A percentile compares a stretch with the other conserved stretches of the same genome.
phyloP scores from a whole-genome alignment of 2,888 invertebrate species.

The Laothoe populi region DNA sequence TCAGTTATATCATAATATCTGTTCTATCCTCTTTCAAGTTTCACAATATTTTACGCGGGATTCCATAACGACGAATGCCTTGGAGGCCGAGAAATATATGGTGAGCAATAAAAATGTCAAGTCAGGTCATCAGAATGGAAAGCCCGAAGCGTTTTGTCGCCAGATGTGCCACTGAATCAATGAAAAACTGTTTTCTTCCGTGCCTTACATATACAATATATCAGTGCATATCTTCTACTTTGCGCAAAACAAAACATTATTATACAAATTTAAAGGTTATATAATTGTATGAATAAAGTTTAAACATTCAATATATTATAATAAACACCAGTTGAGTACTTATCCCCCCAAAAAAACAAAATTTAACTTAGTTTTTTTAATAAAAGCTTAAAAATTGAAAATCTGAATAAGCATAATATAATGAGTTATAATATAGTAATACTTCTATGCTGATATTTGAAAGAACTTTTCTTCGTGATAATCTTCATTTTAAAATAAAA shows the following conservation, averaged over 20 bases:
- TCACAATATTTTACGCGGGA: slow-evolving; percentile 76
- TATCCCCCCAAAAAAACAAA: too few species aligned
- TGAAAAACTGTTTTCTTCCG: slow-evolving; percentile 83
- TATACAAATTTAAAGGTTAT: background rate
- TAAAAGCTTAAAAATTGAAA: too few species aligned
- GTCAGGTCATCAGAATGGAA: slow-evolving; percentile 84
- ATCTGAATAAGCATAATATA: too few species aligned
- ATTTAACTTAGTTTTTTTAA: too few species aligned
- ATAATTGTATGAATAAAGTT: too few species aligned
- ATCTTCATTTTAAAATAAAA: too few species aligned
- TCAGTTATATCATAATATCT: slow-evolving; percentile 74
- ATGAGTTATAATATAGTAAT: too few species aligned
- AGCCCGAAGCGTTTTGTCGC: slow-evolving; percentile 81
- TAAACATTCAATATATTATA: background rate
- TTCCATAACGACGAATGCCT: slow-evolving; percentile 72
- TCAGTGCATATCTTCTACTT: slow-evolving; percentile 48
- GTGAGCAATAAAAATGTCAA: slow-evolving; percentile 83
- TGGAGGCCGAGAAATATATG: slow-evolving; percentile 79
- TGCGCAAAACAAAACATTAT: background rate
- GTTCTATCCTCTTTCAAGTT: slow-evolving; percentile 71
- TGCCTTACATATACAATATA: slow-evolving; percentile 74
- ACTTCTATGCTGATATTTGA: too few species aligned
- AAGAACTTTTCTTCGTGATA: too few species aligned
- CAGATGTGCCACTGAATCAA: slow-evolving; percentile 83
- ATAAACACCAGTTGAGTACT: background rate